phyloP scores from a whole-genome alignment of 2,797 vertebrate species.

The Notolepis coatsorum region DNA sequence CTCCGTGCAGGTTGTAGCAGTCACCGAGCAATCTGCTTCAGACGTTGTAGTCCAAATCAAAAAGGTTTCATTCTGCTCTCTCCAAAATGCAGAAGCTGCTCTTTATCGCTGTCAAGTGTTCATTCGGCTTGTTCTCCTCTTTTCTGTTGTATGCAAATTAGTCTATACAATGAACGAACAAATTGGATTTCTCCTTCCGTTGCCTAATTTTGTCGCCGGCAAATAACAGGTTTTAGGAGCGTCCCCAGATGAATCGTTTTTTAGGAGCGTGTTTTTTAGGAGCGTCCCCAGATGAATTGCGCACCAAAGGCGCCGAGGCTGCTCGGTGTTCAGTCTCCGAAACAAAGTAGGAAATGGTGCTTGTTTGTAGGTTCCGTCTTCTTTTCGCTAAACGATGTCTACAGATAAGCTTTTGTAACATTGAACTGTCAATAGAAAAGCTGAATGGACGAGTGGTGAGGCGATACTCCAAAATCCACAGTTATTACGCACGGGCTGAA shows the following conservation, averaged over 20 bases:
- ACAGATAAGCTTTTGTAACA: conserved; percentile 32
- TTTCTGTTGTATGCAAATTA: conserved; percentile 57
- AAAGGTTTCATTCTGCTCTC: conserved; percentile 75
- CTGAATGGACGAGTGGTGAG: conserved; percentile 37
- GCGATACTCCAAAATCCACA: conserved; percentile 64
- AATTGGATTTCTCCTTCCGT: conserved; percentile 48
- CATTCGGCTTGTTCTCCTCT: conserved; percentile 73
- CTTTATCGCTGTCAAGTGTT: conserved; percentile 58
- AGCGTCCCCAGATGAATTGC: conserved; percentile 71
- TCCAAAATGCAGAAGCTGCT: conserved; percentile 66
- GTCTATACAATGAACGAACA: conserved; percentile 57
- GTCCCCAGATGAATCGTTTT: conserved; percentile 70
- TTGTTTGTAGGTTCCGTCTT: conserved; percentile 45
- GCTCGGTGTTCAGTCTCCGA: conserved; percentile 59
- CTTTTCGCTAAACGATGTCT: conserved; percentile 43
- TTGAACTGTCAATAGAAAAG: conserved; percentile 36
- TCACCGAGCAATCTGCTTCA: conserved; percentile 71
- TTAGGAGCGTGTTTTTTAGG: conserved; percentile 52
- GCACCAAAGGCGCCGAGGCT: conserved; percentile 67
- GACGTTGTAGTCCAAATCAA: conserved; percentile 70
- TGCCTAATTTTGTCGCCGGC: conserved; percentile 62
- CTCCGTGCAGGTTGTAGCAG: conserved; percentile 79
- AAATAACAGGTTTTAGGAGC: conserved; percentile 67
- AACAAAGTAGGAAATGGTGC: conserved; percentile 60
- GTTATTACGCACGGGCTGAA: conserved; percentile 70